These are phyloP conservation scores for Busseola fusca DNA, from an alignment of 2,888 invertebrate species.

Conservation along the genomic window DNA sequence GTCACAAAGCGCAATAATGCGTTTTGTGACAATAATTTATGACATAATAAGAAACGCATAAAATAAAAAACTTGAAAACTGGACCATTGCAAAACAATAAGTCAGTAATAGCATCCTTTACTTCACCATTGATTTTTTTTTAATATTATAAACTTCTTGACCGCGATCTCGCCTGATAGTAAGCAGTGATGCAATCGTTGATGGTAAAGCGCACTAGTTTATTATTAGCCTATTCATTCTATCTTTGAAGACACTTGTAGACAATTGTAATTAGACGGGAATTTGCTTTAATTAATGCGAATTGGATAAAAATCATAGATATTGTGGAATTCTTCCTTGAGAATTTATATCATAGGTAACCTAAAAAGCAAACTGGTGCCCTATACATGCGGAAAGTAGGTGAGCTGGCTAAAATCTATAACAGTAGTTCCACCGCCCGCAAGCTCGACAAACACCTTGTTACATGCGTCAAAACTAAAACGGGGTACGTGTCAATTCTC, in stretches of 20 bases:
- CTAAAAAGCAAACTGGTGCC: not conserved
- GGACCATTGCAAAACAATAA: too few species aligned
- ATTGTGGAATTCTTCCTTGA: not conserved
- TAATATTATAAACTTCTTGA: too few species aligned
- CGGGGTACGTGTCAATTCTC: constrained; percentile 79
- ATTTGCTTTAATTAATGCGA: too few species aligned
- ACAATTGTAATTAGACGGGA: too few species aligned
- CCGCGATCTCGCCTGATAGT: too few species aligned
- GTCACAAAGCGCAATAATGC: too few species aligned
- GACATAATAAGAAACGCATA: not conserved
- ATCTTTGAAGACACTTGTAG: too few species aligned
- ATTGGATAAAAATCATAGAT: not conserved
- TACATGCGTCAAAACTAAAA: constrained; percentile 73
- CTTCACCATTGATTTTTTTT: too few species aligned
- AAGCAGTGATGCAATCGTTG: too few species aligned
- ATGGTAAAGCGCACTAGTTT: too few species aligned
- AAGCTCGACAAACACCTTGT: constrained; percentile 56
- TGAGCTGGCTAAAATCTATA: constrained; percentile 12
- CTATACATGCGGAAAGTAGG: not conserved
- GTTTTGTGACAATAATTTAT: not conserved
- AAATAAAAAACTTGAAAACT: not conserved
- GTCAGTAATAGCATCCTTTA: too few species aligned
- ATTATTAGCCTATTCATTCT: too few species aligned
- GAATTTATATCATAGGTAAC: not conserved
- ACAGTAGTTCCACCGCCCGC: constrained; percentile 13